Base-by-base conservation (phyloP, 2,888 invertebrate species). In the Drosophila prolongata region DNA sequence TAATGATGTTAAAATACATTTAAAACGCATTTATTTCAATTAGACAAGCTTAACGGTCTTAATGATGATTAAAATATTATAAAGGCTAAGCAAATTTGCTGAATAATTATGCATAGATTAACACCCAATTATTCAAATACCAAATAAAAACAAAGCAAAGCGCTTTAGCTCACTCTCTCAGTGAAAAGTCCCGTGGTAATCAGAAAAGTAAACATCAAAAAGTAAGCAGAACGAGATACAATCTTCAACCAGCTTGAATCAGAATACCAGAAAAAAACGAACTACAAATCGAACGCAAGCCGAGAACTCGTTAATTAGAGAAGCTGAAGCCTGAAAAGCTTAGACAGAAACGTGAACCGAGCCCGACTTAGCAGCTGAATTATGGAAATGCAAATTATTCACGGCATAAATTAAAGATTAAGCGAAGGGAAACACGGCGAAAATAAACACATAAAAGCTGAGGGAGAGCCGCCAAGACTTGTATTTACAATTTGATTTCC, bases 231-330 rank as follows among this genome's bases (percentile, higher is more conserved):
- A 44, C 61, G 38, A 77, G 52, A 73, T 55, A 78, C 50, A 59
- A 58, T 60, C 57, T 60, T 47, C 34, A 19, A 37, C 14, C 13
- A 57, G 56, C 68, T 55, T 52, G 49, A 71, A 56, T 47, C 38
- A 37, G 24, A 62, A 69, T 57, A 68, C 34, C 43, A 30, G 44
- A 37, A 68, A 37, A 40, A 27, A 56, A 44, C 50, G 16, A 67
- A 57, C 50, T 57, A 46, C 50, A 57, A 66, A 55, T 38, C 40
- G 66, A 50, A 19, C 19, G 24, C 52, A 40, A 60, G 46, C 60
- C 42, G 37, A 69, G 87, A 81, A 57, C 87, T 80, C 87, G 81
- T 81, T 81, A 86, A 81, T 81, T 81, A 86, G 78, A 80, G 78
- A 71, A 79, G 35, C 38, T 34, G 4, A 43, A 47, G 61, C 55